Evolutionary conservation across 1,140 invertebrate genomes (phyloP), one percentile per base, ranked within the genome.

Genomic region (Harlomillsia oculata): DNA sequence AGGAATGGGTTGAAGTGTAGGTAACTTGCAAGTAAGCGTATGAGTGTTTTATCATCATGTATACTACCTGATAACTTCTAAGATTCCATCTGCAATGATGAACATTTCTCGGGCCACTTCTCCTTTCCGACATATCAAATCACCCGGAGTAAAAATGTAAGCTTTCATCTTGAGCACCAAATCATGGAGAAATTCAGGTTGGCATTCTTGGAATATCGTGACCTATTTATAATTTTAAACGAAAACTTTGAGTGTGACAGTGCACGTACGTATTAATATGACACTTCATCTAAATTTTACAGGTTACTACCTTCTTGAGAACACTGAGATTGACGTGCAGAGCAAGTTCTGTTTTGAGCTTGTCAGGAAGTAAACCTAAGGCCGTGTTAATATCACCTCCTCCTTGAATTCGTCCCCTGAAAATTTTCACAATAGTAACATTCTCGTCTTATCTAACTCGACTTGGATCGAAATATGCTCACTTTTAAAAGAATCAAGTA

Each of bases 61-160:
- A 6, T 36, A 59, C 67, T 69, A 82, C 80, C 78, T 81, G 63
- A 91, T 85, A 13, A 97, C 92, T 76, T 97, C 92, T 23, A 97
- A 76, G 62, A 96, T 92, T 6, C 93, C 93, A 71, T 96, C 92
- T 9, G 92, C 92, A 67, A 97, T 96, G 66, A 97, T 97, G 68
- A 97, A 97, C 92, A 97, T 97, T 74, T 97, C 93, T 64, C 92
- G 74, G 0, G 92, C 93, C 13, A 94, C 89, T 76, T 94, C 84
- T 64, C 90, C 92, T 72, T 94, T 91, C 2, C 92, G 79, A 69
- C 92, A 97, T 67, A 97, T 95, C 30, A 93, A 84, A 72, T 97
- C 93, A 21, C 92, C 93, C 9, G 62, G 62, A 14, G 62, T 63
- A 39, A 63, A 63, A 48, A 59, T 63, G 32, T 63, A 63, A 21